Evolutionary conservation across 2,888 invertebrate genomes (phyloP), one percentile per base, ranked within the genome.

Genomic region (Busseola fusca): DNA sequence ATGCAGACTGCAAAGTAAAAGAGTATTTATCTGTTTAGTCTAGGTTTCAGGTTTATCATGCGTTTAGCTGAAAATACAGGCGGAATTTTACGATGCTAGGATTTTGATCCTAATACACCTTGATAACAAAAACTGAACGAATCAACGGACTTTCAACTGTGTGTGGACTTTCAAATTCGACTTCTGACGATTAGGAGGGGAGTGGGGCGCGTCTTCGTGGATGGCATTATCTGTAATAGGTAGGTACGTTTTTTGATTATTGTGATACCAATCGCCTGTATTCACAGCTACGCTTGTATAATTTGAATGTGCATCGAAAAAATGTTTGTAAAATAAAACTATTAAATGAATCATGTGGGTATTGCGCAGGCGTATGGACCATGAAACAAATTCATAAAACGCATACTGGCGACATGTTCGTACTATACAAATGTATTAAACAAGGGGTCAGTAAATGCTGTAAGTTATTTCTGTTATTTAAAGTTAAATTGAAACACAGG

Each of bases 401-500:
- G 79, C 81, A 76, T 64, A 82, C 84, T 86, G 86, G 86, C 86
- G 83, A 86, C 81, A 83, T 79, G 57, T 72, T 66, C 25, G 16
- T 65, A 68, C 30, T 60, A 54, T 69, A 60, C 34, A 54, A 57
- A 76, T 60, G 48, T 52, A 45, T 69, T 64, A 62, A 69, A 69
- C 59, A 72, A 73, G 76, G 69, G 75, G 54, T 72, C 57, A 34
- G 34, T 70, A 64, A 72, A 81, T 67, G 54, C 40, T 74, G 42
- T 64, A 60, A 69, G 27, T 71, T 63, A 76, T 68, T 74, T 80
- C 73, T 71, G 60, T 83, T 82, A 69, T 37, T 77, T 64, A 79
- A 77, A 73, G 72, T 84, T 73, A 78, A 71, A 74, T 75, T 72
- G 74, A 87, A 86, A 83, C 84, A 92, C 93, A 92, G 93, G 92